Percentiles rank a stretch among this genome's conserved stretches.
Evolutionary conservation across 2,888 invertebrate genomes (phyloP).

Genomic region (Acrocyrtus sp.): DNA sequence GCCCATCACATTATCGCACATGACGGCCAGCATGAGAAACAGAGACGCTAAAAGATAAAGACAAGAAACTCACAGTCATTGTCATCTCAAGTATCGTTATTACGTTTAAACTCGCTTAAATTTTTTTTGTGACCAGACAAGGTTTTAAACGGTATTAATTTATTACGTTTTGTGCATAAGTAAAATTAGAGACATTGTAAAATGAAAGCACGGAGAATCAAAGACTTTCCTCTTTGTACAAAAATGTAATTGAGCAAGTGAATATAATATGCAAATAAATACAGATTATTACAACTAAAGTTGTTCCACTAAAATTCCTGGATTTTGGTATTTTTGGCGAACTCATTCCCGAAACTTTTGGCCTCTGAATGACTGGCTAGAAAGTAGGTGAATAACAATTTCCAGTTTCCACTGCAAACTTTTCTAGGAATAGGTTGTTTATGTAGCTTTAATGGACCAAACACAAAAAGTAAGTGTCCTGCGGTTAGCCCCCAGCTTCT

Average conservation of each 20-base stretch:
- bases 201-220: not conserved
- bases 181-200: too few species aligned
- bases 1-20: slow-evolving; percentile 1
- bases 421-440: too few species aligned
- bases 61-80: not conserved
- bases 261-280: not conserved
- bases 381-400: not conserved
- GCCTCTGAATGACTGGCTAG: not conserved
- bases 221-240: not conserved
- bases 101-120: too few species aligned
- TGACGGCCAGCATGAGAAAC: slow-evolving; percentile 14
- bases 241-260: not conserved
- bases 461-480: too few species aligned
- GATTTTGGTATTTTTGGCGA: too few species aligned
- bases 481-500: too few species aligned
- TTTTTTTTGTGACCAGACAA: not conserved
- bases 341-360: too few species aligned
- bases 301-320: too few species aligned
- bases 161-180: too few species aligned
- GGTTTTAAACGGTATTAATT: not conserved
- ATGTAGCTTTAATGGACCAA: too few species aligned
- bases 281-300: too few species aligned
- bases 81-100: not conserved
- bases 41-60: not conserved
- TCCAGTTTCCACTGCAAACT: not conserved